Conservation (phyloP, 2,113 vertebrate genomes). For the Pyrgilauda ruficollis region DNA sequence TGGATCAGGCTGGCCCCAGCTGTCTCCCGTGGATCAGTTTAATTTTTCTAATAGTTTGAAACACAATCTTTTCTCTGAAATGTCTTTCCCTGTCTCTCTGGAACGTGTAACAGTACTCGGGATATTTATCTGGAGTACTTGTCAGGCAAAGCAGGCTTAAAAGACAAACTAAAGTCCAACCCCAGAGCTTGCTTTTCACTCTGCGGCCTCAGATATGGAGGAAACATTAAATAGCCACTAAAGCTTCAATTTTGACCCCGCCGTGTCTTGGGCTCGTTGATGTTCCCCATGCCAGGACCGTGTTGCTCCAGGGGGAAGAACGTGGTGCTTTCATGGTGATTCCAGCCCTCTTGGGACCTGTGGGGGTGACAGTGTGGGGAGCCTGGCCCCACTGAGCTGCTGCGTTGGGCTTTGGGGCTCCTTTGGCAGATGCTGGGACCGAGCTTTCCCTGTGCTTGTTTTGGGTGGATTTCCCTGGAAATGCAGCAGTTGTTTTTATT, state of each 20-base stretch:
- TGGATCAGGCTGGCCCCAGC: background rate
- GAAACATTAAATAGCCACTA: background rate
- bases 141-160: background rate
- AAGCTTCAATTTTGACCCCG: fast-evolving
- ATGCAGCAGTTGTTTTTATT: background rate
- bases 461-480: background rate
- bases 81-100: background rate
- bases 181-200: background rate
- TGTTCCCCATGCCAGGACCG: fast-evolving
- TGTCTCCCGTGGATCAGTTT: background rate
- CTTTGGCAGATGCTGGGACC: background rate
- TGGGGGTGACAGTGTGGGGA: background rate
- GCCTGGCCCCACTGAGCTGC: background rate
- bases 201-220: background rate
- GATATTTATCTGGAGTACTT: background rate
- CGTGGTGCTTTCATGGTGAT: fast-evolving
- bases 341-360: fast-evolving
- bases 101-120: fast-evolving
- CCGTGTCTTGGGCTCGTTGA: background rate
- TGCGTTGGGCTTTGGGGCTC: background rate
- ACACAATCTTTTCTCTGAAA: background rate
- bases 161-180: background rate
- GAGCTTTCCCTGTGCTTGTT: background rate
- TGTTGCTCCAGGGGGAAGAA: background rate
- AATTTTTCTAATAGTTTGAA: background rate